Conservation (phyloP, 2,888 invertebrate genomes). For the Campoplex nolae region DNA sequence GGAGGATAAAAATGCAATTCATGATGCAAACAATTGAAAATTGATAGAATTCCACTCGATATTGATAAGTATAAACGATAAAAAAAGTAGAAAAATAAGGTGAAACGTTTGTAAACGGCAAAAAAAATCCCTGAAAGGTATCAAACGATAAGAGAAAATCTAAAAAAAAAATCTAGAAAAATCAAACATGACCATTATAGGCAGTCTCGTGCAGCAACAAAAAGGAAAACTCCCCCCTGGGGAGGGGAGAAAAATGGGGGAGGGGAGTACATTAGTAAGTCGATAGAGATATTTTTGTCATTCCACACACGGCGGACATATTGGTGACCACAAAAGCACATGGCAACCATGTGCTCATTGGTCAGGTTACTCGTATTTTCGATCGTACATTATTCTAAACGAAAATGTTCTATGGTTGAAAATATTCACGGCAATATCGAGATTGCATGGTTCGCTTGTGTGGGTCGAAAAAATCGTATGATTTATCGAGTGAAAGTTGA, state of each 20-base stretch:
- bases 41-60: too few species aligned
- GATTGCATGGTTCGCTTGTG: neutral
- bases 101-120: neutral
- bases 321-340: conserved; percentile 70
- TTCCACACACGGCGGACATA: conserved; percentile 72
- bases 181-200: conserved; percentile 34
- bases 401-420: neutral
- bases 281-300: conserved; percentile 74
- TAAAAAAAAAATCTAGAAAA: conserved; percentile 16
- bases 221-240: conserved; percentile 29
- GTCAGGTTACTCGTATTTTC: conserved; percentile 51
- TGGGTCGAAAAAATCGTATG: neutral
- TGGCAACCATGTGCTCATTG: conserved; percentile 69
- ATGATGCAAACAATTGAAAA: too few species aligned
- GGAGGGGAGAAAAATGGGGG: conserved; percentile 35
- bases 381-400: neutral
- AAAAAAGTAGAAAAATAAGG: conserved; percentile 34
- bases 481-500: neutral
- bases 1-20: neutral
- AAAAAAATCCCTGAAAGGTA: conserved; percentile 1
- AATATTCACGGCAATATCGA: neutral
- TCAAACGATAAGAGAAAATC: conserved; percentile 20
- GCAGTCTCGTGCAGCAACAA: conserved; percentile 30
- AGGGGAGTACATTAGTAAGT: conserved; percentile 47
- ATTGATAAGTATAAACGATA: neutral